Evolutionary conservation across 92 coral and sea anemone species (phyloP).

Genomic region (Blastomussa wellsi): DNA sequence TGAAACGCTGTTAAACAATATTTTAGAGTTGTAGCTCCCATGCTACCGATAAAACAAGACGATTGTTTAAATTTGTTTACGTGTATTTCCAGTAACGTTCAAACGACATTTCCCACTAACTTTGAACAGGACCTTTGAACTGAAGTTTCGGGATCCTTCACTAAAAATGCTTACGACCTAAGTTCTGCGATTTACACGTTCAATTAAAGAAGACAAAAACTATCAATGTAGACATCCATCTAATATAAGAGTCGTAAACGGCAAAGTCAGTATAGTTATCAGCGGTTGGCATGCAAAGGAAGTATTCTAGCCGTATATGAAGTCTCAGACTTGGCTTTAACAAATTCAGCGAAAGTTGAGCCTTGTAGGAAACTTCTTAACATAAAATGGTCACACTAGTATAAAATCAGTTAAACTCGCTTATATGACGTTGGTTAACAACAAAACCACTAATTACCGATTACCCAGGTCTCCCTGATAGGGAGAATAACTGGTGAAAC

Average conservation of each 20-base stretch:
- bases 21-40: too few relatives aligned
- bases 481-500: neutral
- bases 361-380: neutral
- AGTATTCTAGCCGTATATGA: neutral
- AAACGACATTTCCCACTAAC: neutral
- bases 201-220: neutral
- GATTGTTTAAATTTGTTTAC: neutral
- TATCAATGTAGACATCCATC: neutral
- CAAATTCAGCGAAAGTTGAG: neutral
- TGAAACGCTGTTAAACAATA: too few relatives aligned
- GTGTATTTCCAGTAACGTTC: too few relatives aligned
- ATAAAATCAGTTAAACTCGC: too few relatives aligned
- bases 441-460: too few relatives aligned
- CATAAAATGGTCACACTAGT: neutral
- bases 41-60: neutral
- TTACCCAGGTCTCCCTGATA: too few relatives aligned
- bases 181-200: neutral
- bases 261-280: neutral
- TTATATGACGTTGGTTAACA: too few relatives aligned
- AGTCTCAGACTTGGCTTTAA: neutral
- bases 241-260: neutral
- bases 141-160: slow-evolving; percentile 15
- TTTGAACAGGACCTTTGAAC: neutral
- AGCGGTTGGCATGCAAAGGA: neutral
- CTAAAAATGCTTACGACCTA: neutral